A percentile compares a stretch with the other conserved stretches of the same genome.
phyloP scores from a whole-genome alignment of 2,113 vertebrate genomes.

The Varanus salvator region DNA sequence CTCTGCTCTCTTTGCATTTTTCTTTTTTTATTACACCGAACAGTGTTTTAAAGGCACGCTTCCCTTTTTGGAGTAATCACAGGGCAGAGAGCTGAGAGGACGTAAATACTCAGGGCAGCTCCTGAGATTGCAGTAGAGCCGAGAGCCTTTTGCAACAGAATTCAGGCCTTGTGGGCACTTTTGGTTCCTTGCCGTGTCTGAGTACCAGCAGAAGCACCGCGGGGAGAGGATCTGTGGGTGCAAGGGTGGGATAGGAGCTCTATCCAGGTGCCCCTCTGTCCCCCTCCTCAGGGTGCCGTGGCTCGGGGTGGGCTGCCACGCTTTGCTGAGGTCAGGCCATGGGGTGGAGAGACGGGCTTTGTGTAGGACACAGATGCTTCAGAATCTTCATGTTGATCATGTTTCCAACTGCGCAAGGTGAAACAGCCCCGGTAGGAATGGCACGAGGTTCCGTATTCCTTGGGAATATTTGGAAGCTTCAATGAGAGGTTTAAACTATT shows the following conservation, averaged over 20 bases:
- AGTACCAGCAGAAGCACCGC: not conserved
- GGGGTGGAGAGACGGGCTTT: not conserved
- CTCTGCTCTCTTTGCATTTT: not conserved
- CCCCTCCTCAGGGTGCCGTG: not conserved
- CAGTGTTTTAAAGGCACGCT: not conserved
- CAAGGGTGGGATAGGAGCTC: too few relatives aligned
- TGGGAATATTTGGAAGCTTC: not conserved
- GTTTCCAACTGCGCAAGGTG: not conserved
- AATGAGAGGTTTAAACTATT: not conserved
- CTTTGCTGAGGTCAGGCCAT: too few relatives aligned
- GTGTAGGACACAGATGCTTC: not conserved
- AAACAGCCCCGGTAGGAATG: too few relatives aligned
- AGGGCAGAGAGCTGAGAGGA: not conserved
- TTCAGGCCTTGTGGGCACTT: not conserved
- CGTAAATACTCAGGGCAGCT: too few relatives aligned
- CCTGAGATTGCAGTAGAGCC: not conserved
- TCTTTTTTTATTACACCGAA: not conserved
- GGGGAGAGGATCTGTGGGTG: not conserved
- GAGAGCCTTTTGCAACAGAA: too few relatives aligned
- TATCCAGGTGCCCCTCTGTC: not conserved
- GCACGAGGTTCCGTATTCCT: not conserved
- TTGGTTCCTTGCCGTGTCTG: not conserved
- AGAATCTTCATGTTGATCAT: too few relatives aligned
- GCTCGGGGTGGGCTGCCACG: not conserved
- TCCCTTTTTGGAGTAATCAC: too few relatives aligned